Percentiles rank a stretch among this genome's conserved stretches.
These are phyloP conservation scores for Macheiramphus alcinus DNA, from an alignment of 2,113 vertebrate genomes.

Conservation along the genomic window DNA sequence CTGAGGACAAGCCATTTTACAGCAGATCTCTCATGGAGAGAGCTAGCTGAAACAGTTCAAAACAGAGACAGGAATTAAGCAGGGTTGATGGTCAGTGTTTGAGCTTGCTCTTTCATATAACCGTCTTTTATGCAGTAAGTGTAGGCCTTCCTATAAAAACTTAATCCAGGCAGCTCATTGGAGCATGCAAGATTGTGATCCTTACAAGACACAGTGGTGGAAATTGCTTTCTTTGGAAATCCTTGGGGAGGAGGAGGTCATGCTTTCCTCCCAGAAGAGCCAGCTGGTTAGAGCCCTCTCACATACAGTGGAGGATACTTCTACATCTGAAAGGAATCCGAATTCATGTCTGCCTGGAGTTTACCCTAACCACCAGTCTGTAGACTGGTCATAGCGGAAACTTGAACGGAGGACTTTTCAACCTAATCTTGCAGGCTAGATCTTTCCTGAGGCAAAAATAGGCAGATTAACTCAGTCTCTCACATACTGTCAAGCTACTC, in stretches of 20 bases:
- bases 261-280: neutral
- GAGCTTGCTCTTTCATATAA: neutral
- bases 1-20: neutral
- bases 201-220: neutral
- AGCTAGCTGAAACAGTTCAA: neutral
- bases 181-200: neutral
- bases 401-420: neutral
- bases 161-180: neutral
- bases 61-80: neutral
- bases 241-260: neutral
- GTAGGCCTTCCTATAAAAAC: neutral
- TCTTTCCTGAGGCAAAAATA: neutral
- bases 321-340: neutral
- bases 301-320: neutral
- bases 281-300: neutral
- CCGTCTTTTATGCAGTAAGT: neutral
- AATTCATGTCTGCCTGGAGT: neutral
- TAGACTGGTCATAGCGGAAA: neutral
- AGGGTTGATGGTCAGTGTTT: neutral
- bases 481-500: neutral
- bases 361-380: neutral
- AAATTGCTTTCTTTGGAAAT: neutral
- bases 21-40: neutral
- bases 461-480: neutral
- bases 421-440: neutral